Conservation (phyloP, 2,888 invertebrate genomes). For the Drosophila gaucha region DNA sequence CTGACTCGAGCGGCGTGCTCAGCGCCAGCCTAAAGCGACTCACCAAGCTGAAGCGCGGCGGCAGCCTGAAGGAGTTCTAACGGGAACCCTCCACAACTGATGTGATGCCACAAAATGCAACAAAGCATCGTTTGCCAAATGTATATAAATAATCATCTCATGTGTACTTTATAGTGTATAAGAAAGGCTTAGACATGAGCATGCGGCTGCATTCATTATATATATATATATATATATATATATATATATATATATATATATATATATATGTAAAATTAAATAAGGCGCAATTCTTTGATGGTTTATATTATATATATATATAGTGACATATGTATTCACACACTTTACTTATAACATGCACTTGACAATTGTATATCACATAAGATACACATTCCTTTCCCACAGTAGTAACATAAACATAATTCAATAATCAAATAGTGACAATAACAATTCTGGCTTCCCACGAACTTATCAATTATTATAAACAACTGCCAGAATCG, state of each 20-base stretch:
- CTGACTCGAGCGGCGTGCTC: constrained; percentile 43
- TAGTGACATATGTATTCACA: too few species aligned
- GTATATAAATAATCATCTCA: constrained; percentile 30
- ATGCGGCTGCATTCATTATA: not conserved
- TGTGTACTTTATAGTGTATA: constrained; percentile 38
- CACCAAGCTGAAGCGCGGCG: constrained; percentile 78
- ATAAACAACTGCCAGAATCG: too few species aligned
- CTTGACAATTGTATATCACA: too few species aligned
- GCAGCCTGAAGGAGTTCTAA: constrained; percentile 80
- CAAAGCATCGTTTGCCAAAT: constrained; percentile 29
- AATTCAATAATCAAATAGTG: too few species aligned
- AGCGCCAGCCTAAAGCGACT: constrained; percentile 70
- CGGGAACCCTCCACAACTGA: constrained; percentile 11
- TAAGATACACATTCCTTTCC: too few species aligned
- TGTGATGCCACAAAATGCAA: constrained; percentile 5
- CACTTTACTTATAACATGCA: too few species aligned
- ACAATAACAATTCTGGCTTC: too few species aligned
- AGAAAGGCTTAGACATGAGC: constrained; percentile 9
- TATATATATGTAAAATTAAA: too few species aligned
- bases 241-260: constrained; percentile 31
- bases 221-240: constrained; percentile 13
- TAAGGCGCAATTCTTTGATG: too few species aligned
- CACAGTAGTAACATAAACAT: too few species aligned
- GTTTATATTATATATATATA: too few species aligned
- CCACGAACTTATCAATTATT: too few species aligned